phyloP scores from a whole-genome alignment of 2,797 vertebrate genomes.

The Peromyscus eremicus region DNA sequence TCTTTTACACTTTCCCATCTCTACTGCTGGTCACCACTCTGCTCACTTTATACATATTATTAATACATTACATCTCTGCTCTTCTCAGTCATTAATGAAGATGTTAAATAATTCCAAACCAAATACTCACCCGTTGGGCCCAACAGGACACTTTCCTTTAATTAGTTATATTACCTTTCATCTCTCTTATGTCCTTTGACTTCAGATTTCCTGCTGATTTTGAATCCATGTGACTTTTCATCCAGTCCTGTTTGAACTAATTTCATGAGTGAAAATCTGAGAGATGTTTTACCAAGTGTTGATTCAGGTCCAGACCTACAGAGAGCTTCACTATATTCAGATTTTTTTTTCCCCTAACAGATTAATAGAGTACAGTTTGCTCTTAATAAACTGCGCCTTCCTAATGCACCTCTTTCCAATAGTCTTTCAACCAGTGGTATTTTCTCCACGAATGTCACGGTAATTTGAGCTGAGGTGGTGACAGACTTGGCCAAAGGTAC shows the following conservation, averaged over 20 bases:
- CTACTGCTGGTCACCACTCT: neutral
- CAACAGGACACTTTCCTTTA: constrained; percentile 78
- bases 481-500: neutral
- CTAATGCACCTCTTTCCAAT: constrained; percentile 53
- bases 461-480: constrained; percentile 71
- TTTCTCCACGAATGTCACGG: constrained; percentile 70
- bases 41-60: constrained; percentile 52
- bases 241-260: constrained; percentile 79
- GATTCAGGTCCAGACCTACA: constrained; percentile 68
- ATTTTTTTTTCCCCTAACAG: constrained; percentile 29
- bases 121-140: constrained; percentile 64
- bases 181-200: constrained; percentile 78
- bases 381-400: constrained; percentile 71
- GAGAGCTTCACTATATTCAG: constrained; percentile 70
- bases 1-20: neutral
- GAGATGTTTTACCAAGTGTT: constrained; percentile 72
- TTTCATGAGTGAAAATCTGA: constrained; percentile 76
- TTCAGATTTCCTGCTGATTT: constrained; percentile 81
- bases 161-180: constrained; percentile 80
- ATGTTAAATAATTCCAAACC: constrained; percentile 83
- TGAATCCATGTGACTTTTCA: constrained; percentile 74
- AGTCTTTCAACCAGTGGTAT: constrained; percentile 68
- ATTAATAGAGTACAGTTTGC: constrained; percentile 73
- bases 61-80: constrained; percentile 47
- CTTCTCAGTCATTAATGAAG: constrained; percentile 77